Base-by-base conservation (phyloP, 1,140 invertebrate species). In the Drosophila navojoa region DNA sequence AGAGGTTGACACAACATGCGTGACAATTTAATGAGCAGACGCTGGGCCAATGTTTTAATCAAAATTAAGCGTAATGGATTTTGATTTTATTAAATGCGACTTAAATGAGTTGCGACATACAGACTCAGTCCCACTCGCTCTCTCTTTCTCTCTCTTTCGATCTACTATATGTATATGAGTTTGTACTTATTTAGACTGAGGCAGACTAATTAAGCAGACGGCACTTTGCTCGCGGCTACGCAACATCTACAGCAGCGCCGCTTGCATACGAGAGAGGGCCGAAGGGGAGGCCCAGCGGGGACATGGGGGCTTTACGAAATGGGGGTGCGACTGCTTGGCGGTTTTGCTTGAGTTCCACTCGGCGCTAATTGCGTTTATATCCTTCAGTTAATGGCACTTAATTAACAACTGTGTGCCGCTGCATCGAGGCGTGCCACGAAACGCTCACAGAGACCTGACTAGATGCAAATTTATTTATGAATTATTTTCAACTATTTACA, bases 21-120 rank as follows among this genome's bases (percentile, higher is more conserved):
- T 89, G 84, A 89, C 84, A 89, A 89, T 89, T 89, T 89, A 89
- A 89, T 89, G 84, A 89, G 84, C 80, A 84, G 54, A 38, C 53
- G 44, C 40, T 61, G 16, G 60, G 69, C 76, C 84, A 87, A 89
- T 89, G 79, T 89, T 89, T 89, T 89, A 89, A 89, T 89, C 84
- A 84, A 89, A 89, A 89, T 89, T 89, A 77, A 68, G 79, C 79
- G 76, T 89, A 89, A 89, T 89, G 85, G 84, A 89, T 89, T 89
- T 89, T 89, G 85, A 89, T 89, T 89, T 89, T 89, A 89, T 89
- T 89, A 89, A 89, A 89, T 89, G 84, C 74, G 84, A 89, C 84
- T 89, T 84, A 89, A 89, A 89, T 89, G 84, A 89, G 52, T 89
- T 89, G 84, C 79, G 72, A 71, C 67, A 49, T 57, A 71, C 22